Conservation (phyloP, 2,888 invertebrate species). For the Drosophila neotestacea region DNA sequence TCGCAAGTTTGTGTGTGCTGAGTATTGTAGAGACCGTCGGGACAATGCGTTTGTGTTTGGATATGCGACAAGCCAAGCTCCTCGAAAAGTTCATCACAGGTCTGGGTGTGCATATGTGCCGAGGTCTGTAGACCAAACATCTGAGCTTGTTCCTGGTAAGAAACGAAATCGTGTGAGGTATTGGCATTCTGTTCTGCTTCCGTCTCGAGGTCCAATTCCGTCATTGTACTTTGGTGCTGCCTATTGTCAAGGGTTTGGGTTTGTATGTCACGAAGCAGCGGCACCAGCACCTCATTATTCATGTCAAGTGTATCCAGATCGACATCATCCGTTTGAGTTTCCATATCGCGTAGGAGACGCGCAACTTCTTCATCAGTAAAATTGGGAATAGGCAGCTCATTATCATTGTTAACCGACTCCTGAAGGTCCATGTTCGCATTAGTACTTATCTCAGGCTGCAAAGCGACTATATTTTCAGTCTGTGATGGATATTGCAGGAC, state of each 20-base stretch:
- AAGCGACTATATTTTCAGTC: conserved; percentile 17
- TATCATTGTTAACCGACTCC: not conserved
- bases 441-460: conserved; percentile 6
- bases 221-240: conserved; percentile 66
- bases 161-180: not conserved
- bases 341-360: conserved; percentile 86
- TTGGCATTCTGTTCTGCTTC: not conserved
- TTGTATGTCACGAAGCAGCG: conserved; percentile 57
- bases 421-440: conserved; percentile 1
- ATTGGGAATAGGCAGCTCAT: conserved; percentile 34
- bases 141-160: conserved; percentile 27
- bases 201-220: conserved; percentile 43
- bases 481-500: conserved; percentile 18
- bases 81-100: conserved; percentile 87
- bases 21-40: conserved; percentile 79
- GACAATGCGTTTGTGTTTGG: conserved; percentile 89
- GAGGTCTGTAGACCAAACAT: conserved; percentile 63
- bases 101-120: conserved; percentile 84
- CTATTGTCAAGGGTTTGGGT: conserved; percentile 61
- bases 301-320: conserved; percentile 50
- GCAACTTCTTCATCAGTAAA: conserved; percentile 55
- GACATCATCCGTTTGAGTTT: conserved; percentile 87
- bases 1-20: conserved; percentile 84
- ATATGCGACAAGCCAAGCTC: conserved; percentile 88
- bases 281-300: conserved; percentile 51